Percentiles rank a stretch among this genome's conserved stretches.
Evolutionary conservation across 2,113 vertebrate genomes (phyloP).

Genomic region (Nothoprocta perdicaria): DNA sequence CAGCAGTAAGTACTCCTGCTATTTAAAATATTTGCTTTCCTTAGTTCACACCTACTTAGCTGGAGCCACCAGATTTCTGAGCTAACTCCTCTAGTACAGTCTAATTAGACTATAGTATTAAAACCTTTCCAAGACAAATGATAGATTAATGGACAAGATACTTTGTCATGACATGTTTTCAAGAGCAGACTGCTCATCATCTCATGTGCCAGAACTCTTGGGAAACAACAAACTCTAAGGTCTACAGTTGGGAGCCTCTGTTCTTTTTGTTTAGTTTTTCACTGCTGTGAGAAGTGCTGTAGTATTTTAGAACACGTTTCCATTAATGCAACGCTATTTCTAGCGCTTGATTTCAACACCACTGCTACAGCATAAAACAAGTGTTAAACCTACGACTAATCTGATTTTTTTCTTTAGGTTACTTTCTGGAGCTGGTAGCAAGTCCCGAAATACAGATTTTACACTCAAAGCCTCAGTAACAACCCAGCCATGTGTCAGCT

Average conservation of each 20-base stretch:
- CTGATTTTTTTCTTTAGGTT: neutral
- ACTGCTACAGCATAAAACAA: neutral
- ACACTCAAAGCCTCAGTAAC: neutral
- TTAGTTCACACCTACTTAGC: neutral
- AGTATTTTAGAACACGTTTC: neutral
- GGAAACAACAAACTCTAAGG: neutral
- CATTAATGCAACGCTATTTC: neutral
- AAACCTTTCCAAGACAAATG: neutral
- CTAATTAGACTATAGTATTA: neutral
- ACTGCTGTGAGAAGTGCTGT: neutral
- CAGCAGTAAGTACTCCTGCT: neutral
- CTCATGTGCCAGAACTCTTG: neutral
- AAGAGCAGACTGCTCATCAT: neutral
- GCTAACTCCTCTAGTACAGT: neutral
- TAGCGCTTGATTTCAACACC: neutral
- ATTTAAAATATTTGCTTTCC: slow-evolving; percentile 17
- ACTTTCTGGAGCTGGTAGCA: neutral
- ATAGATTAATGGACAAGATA: neutral
- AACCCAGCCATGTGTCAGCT: neutral
- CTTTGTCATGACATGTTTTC: neutral
- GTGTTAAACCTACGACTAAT: neutral
- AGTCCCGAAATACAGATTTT: neutral
- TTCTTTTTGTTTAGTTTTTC: neutral
- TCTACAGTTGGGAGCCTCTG: neutral
- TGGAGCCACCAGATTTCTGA: neutral